Evolutionary conservation across 1,140 invertebrate genomes (phyloP).

Genomic region (Leptinotarsa undecemlineata): DNA sequence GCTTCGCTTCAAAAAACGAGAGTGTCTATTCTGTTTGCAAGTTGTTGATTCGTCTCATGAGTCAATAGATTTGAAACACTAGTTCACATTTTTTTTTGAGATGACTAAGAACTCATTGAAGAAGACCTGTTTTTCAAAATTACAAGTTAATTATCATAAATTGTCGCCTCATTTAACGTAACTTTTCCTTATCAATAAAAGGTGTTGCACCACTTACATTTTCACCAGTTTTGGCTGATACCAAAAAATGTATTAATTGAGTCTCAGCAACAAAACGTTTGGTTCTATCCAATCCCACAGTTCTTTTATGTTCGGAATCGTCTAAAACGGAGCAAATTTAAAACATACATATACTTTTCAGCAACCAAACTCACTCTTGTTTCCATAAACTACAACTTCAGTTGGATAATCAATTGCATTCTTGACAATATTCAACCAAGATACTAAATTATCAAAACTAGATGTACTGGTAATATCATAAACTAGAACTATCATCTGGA

Average conservation of each 20-base stretch:
- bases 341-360: constrained; percentile 17
- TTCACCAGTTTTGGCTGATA: constrained; percentile 89
- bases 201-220: constrained; percentile 63
- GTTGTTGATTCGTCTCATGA: no score
- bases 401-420: constrained; percentile 61
- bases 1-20: no score
- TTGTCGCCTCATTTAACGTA: no score
- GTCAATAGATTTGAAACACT: no score
- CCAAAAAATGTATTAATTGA: constrained; percentile 72
- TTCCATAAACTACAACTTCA: constrained; percentile 77
- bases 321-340: constrained; percentile 54
- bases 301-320: constrained; percentile 85
- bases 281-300: constrained; percentile 78
- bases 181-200: no score
- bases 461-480: constrained; percentile 84
- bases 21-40: no score
- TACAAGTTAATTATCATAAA: no score
- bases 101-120: no score
- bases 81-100: no score
- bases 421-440: constrained; percentile 73
- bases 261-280: constrained; percentile 77
- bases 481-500: constrained; percentile 79
- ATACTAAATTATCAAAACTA: constrained; percentile 77
- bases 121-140: no score
- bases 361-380: constrained; percentile 69